These are phyloP conservation scores for Craniophora ligustri DNA, from an alignment of 2,888 invertebrate genomes.

Conservation along the genomic window DNA sequence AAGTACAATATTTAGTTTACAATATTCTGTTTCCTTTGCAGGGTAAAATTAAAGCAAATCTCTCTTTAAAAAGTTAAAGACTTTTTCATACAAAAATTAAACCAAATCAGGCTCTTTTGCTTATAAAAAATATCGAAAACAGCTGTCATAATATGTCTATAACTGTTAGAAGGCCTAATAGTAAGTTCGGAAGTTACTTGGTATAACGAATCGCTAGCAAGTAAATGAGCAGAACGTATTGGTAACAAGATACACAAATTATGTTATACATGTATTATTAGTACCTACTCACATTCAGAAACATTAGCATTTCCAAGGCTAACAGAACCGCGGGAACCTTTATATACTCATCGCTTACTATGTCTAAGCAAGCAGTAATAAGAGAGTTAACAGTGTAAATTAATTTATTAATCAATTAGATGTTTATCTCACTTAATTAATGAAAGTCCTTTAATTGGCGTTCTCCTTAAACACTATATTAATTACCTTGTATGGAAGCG, in stretches of 20 bases:
- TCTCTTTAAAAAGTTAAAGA: too few relatives aligned
- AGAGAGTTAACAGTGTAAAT: constrained; percentile 54
- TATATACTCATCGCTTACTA: constrained; percentile 32
- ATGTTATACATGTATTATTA: not conserved
- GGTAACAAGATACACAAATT: not conserved
- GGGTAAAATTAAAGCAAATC: too few relatives aligned
- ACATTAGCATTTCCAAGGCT: constrained; percentile 15
- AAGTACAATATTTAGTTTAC: too few relatives aligned
- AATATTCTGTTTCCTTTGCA: too few relatives aligned
- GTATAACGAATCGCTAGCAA: not conserved
- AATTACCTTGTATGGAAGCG: constrained; percentile 73
- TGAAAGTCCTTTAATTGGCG: constrained; percentile 74
- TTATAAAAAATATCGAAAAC: too few relatives aligned
- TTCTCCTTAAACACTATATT: constrained; percentile 71
- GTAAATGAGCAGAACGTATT: not conserved
- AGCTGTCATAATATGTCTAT: too few relatives aligned
- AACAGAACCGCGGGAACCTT: constrained; percentile 15
- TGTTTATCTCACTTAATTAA: constrained; percentile 70
- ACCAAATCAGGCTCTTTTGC: too few relatives aligned
- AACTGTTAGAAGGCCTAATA: too few relatives aligned
- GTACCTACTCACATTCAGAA: constrained; percentile 1
- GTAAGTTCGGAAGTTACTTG: too few relatives aligned
- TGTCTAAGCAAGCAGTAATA: constrained; percentile 48
- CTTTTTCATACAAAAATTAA: too few relatives aligned
- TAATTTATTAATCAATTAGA: constrained; percentile 67